Base-by-base conservation (phyloP, 2,888 invertebrate genomes). In the Cyclophora punctaria region DNA sequence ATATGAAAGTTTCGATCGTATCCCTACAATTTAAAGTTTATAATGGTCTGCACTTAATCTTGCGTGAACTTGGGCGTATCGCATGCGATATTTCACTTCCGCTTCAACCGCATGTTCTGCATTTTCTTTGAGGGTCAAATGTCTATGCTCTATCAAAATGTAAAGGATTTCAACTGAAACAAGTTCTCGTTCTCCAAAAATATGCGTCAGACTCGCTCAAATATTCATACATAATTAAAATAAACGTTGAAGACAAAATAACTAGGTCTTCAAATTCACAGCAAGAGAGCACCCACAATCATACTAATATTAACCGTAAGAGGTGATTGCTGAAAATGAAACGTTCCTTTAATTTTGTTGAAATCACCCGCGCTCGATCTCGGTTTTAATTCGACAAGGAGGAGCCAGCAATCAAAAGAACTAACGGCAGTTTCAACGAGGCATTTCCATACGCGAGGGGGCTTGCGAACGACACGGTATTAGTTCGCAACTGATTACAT, bases 401-500 rank as follows among this genome's bases (percentile, higher is more conserved):
- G 76, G 74, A 78, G 78, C 75, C 75, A 78, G 82, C 80, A 80
- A 86, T 86, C 84, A 85, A 86, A 87, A 86, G 86, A 87, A 87
- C 82, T 88, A 82, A 84, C 84, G 73, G 78, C 69, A 71, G 67
- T 80, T 76, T 71, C 78, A 78, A 83, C 80, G 82, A 82, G 80
- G 76, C 83, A 84, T 86, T 85, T 81, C 81, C 85, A 88, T 87
- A 88, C 84, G 80, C 80, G 83, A 73, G 78, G 75, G 79, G 82
- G 75, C 77, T 75, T 69, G 73, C 71, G 72, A 80, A 80, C 76
- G 83, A 76, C 82, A 79, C 74, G 74, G 80, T 85, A 83, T 87
- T 85, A 87, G 86, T 86, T 87, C 79, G 75, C 83, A 84, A 83
- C 84, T 86, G 85, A 87, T 87, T 88, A 87, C 87, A 85, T 86